These are phyloP conservation scores for Phylloscopus whistleri DNA, from an alignment of 2,113 vertebrate species.

Conservation along the genomic window DNA sequence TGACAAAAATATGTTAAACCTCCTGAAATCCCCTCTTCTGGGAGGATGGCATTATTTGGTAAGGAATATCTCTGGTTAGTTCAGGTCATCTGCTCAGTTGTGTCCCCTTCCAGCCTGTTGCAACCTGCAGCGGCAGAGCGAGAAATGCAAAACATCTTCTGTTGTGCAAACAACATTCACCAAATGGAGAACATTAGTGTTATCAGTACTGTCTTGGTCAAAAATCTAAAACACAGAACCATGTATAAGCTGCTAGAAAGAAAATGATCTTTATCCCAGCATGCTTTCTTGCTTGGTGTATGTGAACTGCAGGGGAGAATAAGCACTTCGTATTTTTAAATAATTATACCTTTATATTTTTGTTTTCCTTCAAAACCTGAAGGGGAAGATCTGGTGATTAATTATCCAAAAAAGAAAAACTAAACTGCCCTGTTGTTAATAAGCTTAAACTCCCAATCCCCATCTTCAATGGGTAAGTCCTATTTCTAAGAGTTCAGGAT, in stretches of 20 bases:
- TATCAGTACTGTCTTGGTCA: background rate
- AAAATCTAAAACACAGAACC: background rate
- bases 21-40: background rate
- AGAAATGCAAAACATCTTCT: background rate
- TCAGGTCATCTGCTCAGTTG: background rate
- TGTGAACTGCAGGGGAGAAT: background rate
- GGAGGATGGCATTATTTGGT: background rate
- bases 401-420: background rate
- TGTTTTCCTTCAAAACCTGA: constrained; percentile 4
- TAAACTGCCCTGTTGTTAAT: background rate
- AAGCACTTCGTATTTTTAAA: background rate
- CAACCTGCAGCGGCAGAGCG: fast-evolving
- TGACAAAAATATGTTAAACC: background rate
- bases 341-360: background rate
- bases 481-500: background rate
- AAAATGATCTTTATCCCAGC: background rate
- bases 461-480: background rate
- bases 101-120: background rate
- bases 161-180: background rate
- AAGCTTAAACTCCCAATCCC: background rate
- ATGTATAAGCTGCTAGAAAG: background rate
- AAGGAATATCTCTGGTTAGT: background rate
- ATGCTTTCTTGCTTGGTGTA: background rate
- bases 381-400: background rate
- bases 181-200: background rate